Evolutionary conservation across 2,797 vertebrate genomes (phyloP).

Genomic region (Gymnopithys bicolor): DNA sequence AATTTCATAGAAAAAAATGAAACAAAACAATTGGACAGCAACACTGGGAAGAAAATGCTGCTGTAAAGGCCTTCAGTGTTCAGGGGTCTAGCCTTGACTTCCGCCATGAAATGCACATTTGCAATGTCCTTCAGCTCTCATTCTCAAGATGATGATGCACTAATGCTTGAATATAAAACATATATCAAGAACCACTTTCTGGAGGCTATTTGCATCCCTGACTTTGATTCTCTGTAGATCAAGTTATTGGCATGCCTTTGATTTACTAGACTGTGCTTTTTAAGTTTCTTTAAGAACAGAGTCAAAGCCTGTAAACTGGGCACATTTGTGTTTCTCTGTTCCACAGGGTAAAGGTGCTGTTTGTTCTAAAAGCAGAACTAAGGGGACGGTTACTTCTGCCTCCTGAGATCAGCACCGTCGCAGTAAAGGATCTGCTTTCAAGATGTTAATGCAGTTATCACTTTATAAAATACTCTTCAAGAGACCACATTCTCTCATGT

Average conservation of each 20-base stretch:
- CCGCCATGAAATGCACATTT: neutral
- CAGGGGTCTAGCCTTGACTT: neutral
- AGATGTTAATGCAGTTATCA: neutral
- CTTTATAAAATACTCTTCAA: neutral
- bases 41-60: neutral
- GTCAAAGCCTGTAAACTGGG: neutral
- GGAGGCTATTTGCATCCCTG: neutral
- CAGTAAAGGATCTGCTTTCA: neutral
- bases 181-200: neutral
- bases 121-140: neutral
- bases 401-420: neutral
- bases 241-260: neutral
- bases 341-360: neutral
- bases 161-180: neutral
- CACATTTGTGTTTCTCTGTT: neutral
- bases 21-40: neutral
- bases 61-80: neutral
- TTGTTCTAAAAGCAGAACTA: conserved; percentile 1
- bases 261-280: neutral
- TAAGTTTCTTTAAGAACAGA: neutral
- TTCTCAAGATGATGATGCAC: neutral
- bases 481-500: neutral
- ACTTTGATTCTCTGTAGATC: conserved; percentile 3
- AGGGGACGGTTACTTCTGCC: neutral
- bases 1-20: neutral